These are phyloP conservation scores for Macrophya alboannulata DNA, from an alignment of 2,888 invertebrate species.

Conservation along the genomic window DNA sequence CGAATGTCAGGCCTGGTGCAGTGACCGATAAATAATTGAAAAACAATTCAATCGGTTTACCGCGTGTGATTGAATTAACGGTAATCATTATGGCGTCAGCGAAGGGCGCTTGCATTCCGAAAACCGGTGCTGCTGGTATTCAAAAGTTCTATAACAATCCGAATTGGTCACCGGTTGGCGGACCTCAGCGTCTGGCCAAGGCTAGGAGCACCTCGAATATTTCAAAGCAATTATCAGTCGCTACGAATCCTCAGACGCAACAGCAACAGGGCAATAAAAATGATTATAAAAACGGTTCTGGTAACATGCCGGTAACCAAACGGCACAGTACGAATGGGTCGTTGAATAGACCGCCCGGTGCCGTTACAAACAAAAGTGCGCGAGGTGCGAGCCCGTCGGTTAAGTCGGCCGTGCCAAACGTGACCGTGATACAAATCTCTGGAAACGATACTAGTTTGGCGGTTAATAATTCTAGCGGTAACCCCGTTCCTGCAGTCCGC, in stretches of 20 bases:
- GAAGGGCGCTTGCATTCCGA: slow-evolving; percentile 59
- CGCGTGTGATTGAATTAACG: slow-evolving; percentile 31
- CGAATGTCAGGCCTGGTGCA: slow-evolving; percentile 11
- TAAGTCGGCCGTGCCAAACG: slow-evolving; percentile 59
- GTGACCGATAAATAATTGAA: slow-evolving; percentile 28
- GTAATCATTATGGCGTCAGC: slow-evolving; percentile 63
- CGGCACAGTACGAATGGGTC: slow-evolving; percentile 32
- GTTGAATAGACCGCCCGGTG: slow-evolving; percentile 23
- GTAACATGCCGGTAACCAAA: slow-evolving; percentile 27
- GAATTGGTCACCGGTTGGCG: slow-evolving; percentile 57
- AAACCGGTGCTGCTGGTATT: slow-evolving; percentile 56
- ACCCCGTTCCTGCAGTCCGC: slow-evolving; percentile 44
- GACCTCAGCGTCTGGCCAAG: slow-evolving; percentile 69
- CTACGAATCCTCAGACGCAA: slow-evolving; percentile 10
- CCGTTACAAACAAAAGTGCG: slow-evolving; percentile 54
- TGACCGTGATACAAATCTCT: slow-evolving; percentile 66
- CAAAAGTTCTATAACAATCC: slow-evolving; percentile 54
- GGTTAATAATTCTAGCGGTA: slow-evolving; percentile 49
- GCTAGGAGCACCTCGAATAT: slow-evolving; percentile 76
- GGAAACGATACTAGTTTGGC: slow-evolving; percentile 54
- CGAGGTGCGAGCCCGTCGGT: slow-evolving; percentile 31
- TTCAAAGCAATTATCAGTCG: slow-evolving; percentile 64
- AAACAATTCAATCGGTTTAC: slow-evolving; percentile 10
- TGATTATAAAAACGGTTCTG: slow-evolving; percentile 27
- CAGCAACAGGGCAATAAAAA: slow-evolving; percentile 29